phyloP scores from a whole-genome alignment of 2,797 vertebrate genomes.

The Sorex maritimensis region DNA sequence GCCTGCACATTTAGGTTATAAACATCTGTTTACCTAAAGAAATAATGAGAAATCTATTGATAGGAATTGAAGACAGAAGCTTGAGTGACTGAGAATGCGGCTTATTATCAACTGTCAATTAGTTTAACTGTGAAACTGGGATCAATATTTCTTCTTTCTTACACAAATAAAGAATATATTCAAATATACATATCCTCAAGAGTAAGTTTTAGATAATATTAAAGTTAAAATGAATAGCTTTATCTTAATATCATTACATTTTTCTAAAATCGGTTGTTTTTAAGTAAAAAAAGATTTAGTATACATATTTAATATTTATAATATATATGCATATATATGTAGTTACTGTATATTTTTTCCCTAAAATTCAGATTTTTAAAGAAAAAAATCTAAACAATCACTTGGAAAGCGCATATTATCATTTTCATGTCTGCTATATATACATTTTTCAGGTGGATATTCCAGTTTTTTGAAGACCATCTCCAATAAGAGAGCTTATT shows the following conservation, averaged over 20 bases:
- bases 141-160: background rate
- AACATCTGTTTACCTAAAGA: conserved; percentile 24
- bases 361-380: background rate
- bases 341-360: background rate
- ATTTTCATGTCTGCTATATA: background rate
- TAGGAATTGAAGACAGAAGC: background rate
- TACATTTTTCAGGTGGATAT: background rate
- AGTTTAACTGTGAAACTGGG: background rate
- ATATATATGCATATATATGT: background rate
- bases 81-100: background rate
- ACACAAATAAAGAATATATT: background rate
- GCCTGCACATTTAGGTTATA: background rate
- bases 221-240: background rate
- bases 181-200: background rate
- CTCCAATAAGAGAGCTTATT: background rate
- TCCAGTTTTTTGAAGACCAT: conserved; percentile 38
- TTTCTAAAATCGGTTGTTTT: background rate
- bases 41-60: background rate
- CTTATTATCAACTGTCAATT: background rate
- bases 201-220: background rate
- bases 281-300: conserved; percentile 31
- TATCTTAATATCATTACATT: background rate
- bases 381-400: conserved; percentile 2
- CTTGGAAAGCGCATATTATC: background rate
- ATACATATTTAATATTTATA: background rate